phyloP scores from a whole-genome alignment of 2,113 vertebrate genomes.

The Dipodomys merriami region DNA sequence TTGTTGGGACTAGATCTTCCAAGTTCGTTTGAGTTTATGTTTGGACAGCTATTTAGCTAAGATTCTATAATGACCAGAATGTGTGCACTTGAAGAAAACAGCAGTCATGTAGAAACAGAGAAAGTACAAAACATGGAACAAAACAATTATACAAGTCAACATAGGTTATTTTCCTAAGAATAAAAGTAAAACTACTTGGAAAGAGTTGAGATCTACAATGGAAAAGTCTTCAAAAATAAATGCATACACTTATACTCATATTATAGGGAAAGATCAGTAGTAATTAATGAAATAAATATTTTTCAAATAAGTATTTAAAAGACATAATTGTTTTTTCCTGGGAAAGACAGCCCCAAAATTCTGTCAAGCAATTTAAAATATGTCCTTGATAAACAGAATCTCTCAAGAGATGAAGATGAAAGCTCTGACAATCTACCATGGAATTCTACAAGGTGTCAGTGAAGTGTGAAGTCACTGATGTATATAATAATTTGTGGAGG shows the following conservation, averaged over 20 bases:
- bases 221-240: constrained; percentile 15
- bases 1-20: neutral
- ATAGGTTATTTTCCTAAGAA: neutral
- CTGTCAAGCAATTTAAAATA: constrained; percentile 22
- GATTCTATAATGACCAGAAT: neutral
- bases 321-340: neutral
- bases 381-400: neutral
- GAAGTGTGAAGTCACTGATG: neutral
- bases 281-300: constrained; percentile 20
- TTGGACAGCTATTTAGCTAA: constrained; percentile 44
- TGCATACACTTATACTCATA: neutral
- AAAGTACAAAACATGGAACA: neutral
- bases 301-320: neutral
- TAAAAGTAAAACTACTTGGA: constrained; percentile 10
- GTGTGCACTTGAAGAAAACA: neutral
- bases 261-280: neutral
- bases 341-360: neutral
- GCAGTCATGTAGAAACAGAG: neutral
- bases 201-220: neutral
- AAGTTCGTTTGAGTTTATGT: neutral
- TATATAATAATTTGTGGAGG: neutral
- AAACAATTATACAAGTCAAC: constrained; percentile 36
- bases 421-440: neutral
- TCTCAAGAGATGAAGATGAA: constrained; percentile 20
- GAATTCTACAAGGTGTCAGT: neutral